phyloP scores from a whole-genome alignment of 1,140 invertebrate genomes.

The Calosoma granatense region DNA sequence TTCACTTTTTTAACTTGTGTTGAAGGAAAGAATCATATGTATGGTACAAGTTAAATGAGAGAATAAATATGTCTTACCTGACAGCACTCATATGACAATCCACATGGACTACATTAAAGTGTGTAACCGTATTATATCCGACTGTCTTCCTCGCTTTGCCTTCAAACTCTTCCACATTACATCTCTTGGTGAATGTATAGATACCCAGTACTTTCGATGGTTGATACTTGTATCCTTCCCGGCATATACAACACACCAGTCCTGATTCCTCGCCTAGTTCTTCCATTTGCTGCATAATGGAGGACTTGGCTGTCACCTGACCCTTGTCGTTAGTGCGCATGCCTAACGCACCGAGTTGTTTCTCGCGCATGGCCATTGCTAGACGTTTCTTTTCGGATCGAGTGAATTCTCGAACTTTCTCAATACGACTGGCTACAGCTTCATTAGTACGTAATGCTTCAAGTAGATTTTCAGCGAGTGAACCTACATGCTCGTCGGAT shows the following conservation, averaged over 20 bases:
- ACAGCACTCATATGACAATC: conserved; percentile 97
- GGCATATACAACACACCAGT: conserved; percentile 94
- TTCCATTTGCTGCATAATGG: conserved; percentile 85
- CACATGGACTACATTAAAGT: conserved; percentile 97
- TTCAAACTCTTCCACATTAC: conserved; percentile 90
- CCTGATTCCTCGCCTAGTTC: conserved; percentile 92
- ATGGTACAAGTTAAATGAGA: not conserved
- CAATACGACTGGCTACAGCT: conserved; percentile 71
- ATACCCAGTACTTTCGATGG: conserved; percentile 87
- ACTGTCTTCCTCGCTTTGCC: conserved; percentile 71
- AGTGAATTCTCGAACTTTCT: conserved; percentile 86
- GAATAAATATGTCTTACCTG: conserved; percentile 37
- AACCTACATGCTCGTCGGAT: conserved; percentile 93
- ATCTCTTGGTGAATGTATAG: conserved; percentile 95
- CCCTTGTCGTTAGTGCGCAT: conserved; percentile 94
- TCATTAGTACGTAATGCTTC: conserved; percentile 81
- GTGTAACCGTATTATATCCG: conserved; percentile 89
- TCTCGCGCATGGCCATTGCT: conserved; percentile 95
- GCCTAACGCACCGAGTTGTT: conserved; percentile 87
- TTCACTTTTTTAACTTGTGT: too few species aligned
- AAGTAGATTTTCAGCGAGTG: conserved; percentile 90
- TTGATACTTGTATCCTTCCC: conserved; percentile 94
- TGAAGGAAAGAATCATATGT: not conserved
- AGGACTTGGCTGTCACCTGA: conserved; percentile 76
- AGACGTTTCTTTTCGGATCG: conserved; percentile 90